phyloP scores from a whole-genome alignment of 2,888 invertebrate species.

The Drosophila antonietae region DNA sequence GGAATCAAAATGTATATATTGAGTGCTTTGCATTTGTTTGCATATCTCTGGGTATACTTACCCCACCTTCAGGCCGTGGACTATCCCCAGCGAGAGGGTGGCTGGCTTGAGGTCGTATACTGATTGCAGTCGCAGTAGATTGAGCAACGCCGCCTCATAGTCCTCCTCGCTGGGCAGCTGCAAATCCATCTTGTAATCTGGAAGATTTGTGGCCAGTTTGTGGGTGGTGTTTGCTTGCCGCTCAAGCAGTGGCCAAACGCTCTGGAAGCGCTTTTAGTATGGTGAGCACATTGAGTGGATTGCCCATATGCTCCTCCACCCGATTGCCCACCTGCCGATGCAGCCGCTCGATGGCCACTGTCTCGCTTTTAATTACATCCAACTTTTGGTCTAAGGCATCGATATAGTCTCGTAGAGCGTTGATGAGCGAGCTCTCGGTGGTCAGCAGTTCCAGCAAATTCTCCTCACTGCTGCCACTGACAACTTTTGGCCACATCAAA shows the following conservation, averaged over 20 bases:
- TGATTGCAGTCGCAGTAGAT: conserved; percentile 86
- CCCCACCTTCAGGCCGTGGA: conserved; percentile 83
- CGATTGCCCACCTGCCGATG: conserved; percentile 62
- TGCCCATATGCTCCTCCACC: conserved; percentile 86
- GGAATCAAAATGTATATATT: conserved; percentile 21
- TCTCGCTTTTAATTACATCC: conserved; percentile 63
- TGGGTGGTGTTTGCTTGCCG: conserved; percentile 83
- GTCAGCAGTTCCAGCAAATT: conserved; percentile 64
- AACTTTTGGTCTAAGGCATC: conserved; percentile 67
- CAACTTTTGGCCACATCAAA: conserved; percentile 24
- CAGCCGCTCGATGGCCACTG: conserved; percentile 60
- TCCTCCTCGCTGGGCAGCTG: conserved; percentile 75
- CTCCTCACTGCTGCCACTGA: conserved; percentile 24
- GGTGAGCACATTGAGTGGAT: conserved; percentile 96
- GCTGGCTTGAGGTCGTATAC: conserved; percentile 87
- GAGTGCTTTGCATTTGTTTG: conserved; percentile 32
- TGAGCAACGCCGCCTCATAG: conserved; percentile 70
- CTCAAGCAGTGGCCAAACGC: conserved; percentile 90
- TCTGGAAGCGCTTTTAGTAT: conserved; percentile 96
- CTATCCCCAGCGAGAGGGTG: conserved; percentile 86
- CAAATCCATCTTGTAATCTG: conserved; percentile 32
- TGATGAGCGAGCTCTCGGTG: conserved; percentile 74
- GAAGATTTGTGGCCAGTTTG: conserved; percentile 27
- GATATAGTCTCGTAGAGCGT: conserved; percentile 71
- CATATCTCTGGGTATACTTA: conserved; percentile 35